Percentiles rank a stretch among this genome's conserved stretches.
These are phyloP conservation scores for Hydrotaea diabolus DNA, from an alignment of 2,888 invertebrate species.

Conservation along the genomic window DNA sequence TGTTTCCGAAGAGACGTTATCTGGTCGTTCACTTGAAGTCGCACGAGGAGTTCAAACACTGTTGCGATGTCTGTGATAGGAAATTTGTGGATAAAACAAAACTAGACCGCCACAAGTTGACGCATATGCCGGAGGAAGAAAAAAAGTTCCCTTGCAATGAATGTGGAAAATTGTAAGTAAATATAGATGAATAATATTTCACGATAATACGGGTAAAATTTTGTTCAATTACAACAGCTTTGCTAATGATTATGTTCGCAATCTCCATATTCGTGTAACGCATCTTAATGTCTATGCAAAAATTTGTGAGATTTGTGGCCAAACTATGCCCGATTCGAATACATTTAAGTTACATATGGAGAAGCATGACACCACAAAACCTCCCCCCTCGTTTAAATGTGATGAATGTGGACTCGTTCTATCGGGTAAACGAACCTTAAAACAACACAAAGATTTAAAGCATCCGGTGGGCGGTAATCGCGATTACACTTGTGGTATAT, in stretches of 20 bases:
- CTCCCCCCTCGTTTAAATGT: not conserved
- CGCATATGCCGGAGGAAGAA: slow-evolving; percentile 77
- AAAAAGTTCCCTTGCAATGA: slow-evolving; percentile 74
- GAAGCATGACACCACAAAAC: slow-evolving; percentile 72
- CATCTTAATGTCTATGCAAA: slow-evolving; percentile 13
- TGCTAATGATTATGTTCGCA: not conserved
- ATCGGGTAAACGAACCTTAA: not conserved
- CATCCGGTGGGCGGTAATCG: slow-evolving; percentile 4
- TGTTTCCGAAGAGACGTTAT: slow-evolving; percentile 74
- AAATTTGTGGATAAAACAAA: slow-evolving; percentile 73
- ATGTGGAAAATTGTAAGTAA: slow-evolving; percentile 71
- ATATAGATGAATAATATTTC: not conserved
- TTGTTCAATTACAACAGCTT: not conserved
- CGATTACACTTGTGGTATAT: slow-evolving; percentile 31
- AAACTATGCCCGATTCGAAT: slow-evolving; percentile 51
- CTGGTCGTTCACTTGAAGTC: slow-evolving; percentile 74
- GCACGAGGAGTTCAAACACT: slow-evolving; percentile 74
- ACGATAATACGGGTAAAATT: not conserved
- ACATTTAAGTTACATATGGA: slow-evolving; percentile 71
- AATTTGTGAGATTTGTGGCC: slow-evolving; percentile 74
- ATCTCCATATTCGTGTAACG: not conserved
- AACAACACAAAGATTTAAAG: not conserved
- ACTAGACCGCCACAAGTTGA: slow-evolving; percentile 76
- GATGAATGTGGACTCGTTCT: slow-evolving; percentile 11
- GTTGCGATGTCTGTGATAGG: slow-evolving; percentile 77